These are phyloP conservation scores for Scaptomyza montana DNA, from an alignment of 1,140 invertebrate species.

Conservation along the genomic window DNA sequence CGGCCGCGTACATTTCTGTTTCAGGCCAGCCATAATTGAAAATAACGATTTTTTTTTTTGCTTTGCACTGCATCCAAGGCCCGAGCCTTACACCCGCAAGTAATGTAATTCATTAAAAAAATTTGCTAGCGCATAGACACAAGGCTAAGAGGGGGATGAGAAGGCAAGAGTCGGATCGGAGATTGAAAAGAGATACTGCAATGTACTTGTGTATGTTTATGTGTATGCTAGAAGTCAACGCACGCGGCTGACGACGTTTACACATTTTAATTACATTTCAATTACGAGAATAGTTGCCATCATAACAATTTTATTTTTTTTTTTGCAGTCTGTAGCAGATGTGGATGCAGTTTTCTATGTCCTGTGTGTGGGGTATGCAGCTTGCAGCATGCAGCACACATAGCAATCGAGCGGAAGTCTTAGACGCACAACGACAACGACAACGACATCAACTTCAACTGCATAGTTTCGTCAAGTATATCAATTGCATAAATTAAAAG, in stretches of 20 bases:
- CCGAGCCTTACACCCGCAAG: constrained; percentile 69
- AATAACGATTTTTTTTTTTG: constrained; percentile 64
- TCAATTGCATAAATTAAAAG: constrained; percentile 69
- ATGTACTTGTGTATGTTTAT: background rate
- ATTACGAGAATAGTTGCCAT: constrained; percentile 70
- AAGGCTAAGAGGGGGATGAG: background rate
- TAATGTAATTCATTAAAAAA: constrained; percentile 80
- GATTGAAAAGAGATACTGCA: background rate
- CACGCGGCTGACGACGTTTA: constrained; percentile 61
- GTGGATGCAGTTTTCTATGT: constrained; percentile 34
- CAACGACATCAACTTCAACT: constrained; percentile 3
- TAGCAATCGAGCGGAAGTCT: constrained; percentile 23
- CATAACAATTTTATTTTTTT: constrained; percentile 8
- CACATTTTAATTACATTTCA: constrained; percentile 79
- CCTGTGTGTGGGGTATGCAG: constrained; percentile 47
- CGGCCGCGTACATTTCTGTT: constrained; percentile 8
- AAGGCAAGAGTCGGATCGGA: background rate
- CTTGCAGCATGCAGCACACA: constrained; percentile 8
- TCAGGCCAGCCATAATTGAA: constrained; percentile 68
- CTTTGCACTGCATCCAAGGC: constrained; percentile 16
- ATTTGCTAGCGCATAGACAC: constrained; percentile 50
- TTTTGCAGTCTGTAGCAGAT: background rate
- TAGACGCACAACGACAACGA: background rate
- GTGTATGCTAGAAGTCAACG: constrained; percentile 56
- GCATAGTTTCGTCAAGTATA: constrained; percentile 38